Evolutionary conservation across 2,888 invertebrate species (phyloP), one percentile per base, ranked within the genome.

Genomic region (Crocallis elinguaria): DNA sequence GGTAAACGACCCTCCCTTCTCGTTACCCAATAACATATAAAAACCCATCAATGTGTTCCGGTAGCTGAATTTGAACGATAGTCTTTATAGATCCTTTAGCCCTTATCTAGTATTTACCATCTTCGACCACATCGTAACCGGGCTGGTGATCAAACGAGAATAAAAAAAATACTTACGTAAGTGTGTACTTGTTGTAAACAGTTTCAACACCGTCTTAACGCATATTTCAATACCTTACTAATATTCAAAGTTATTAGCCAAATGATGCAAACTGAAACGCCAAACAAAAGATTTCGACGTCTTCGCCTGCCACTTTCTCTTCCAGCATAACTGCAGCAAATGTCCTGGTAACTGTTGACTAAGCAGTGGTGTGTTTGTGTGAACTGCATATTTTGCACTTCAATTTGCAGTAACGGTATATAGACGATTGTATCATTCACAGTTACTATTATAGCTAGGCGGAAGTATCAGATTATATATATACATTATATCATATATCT

Each of bases 241-340:
- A 49, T 49, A 35, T 35, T 27, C 9, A 19, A 35, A 21, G 11
- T 38, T 45, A 11, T 52, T 52, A 52, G 46, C 36, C 2, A 41
- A 30, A 46, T 41, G 41, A 14, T 41, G 52, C 36, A 30, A 52
- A 52, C 45, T 52, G 52, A 52, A 46, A 46, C 23, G 4, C 27
- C 29, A 50, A 50, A 52, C 46, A 46, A 33, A n/a, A 46, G 27
- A 30, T 50, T 30, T 36, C 49, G 21, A 12, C 27, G 27, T 1
- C 29, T 19, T n/a, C n/a, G 12, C n/a, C 11, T 29, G 3, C 3
- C 44, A 23, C 52, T 52, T 52, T 52, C 51, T 35, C 52, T 46
- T 8, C 3, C 7, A n/a, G 30, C 30, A 41, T 45, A 46, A 52
- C 50, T 44, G 32, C 37, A 11, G 8, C 9, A 21, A 32, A 21